Conservation (phyloP, 2,888 invertebrate species). For the Trilocha varians region DNA sequence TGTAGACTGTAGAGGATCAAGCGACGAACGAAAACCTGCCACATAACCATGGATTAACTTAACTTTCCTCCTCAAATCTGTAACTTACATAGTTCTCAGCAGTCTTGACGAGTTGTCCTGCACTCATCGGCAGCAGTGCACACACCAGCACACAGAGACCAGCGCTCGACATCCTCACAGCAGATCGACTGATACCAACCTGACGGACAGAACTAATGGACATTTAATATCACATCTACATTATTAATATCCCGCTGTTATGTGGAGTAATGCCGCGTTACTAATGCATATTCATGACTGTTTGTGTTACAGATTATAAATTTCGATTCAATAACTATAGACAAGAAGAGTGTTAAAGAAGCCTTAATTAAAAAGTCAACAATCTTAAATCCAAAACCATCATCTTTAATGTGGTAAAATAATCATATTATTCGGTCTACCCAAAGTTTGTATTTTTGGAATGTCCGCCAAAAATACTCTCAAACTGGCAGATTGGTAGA, state of each 20-base stretch:
- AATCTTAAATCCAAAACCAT: no score
- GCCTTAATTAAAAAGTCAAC: no score
- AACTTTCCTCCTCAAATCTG: neutral
- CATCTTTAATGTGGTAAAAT: no score
- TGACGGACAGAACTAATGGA: neutral
- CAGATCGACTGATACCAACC: neutral
- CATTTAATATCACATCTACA: neutral
- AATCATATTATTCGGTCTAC: no score
- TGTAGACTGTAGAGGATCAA: neutral
- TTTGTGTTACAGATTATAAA: neutral
- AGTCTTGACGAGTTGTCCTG: constrained; percentile 19
- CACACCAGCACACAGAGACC: neutral
- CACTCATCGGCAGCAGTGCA: constrained; percentile 3
- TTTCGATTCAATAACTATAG: neutral
- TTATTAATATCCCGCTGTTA: neutral
- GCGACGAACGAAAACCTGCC: neutral
- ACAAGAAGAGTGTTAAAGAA: no score
- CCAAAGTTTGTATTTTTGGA: no score
- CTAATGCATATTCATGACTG: neutral
- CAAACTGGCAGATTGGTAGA: no score
- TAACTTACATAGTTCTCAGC: constrained; percentile 30
- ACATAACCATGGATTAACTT: neutral
- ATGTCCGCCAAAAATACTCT: no score
- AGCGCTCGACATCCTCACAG: neutral
- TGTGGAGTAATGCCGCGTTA: neutral